A percentile compares a stretch with the other conserved stretches of the same genome.
Conservation (phyloP, 1,140 invertebrate species). For the Gryllus bimaculatus region DNA sequence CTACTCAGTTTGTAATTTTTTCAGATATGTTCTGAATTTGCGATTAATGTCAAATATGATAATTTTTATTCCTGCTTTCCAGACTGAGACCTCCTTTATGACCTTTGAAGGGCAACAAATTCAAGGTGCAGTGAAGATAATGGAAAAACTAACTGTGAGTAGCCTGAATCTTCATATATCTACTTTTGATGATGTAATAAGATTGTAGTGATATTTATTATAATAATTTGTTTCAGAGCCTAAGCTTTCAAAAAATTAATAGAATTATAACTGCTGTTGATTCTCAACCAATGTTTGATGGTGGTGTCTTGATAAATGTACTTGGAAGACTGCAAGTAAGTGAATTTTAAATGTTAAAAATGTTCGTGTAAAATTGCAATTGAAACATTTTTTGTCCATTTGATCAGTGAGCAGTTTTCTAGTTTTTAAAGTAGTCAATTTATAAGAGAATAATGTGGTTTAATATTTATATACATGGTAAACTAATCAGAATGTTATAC, state of each 20-base stretch:
- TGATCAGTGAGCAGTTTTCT: too few species aligned
- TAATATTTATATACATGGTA: too few species aligned
- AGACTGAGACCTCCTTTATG: conserved; percentile 88
- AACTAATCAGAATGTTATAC: too few species aligned
- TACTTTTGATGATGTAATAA: conserved; percentile 6
- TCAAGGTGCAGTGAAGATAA: conserved; percentile 83
- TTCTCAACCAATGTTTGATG: conserved; percentile 91
- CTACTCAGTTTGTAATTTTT: too few species aligned
- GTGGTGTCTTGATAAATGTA: conserved; percentile 86
- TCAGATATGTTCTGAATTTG: too few species aligned
- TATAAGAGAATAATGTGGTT: too few species aligned
- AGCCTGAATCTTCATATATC: neutral
- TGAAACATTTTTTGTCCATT: too few species aligned
- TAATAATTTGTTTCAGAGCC: conserved; percentile 47
- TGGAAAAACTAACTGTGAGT: conserved; percentile 88
- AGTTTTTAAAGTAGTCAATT: too few species aligned
- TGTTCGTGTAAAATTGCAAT: too few species aligned
- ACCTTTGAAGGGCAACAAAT: conserved; percentile 89
- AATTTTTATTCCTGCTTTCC: conserved; percentile 29
- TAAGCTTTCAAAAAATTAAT: conserved; percentile 87
- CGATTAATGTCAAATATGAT: too few species aligned
- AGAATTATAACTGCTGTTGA: conserved; percentile 87
- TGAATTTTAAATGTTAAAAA: neutral
- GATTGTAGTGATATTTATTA: neutral
- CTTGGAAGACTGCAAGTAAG: conserved; percentile 83